A percentile compares a stretch with the other conserved stretches of the same genome.
phyloP scores from a whole-genome alignment of 1,140 invertebrate species.

The Andricus grossulariae region DNA sequence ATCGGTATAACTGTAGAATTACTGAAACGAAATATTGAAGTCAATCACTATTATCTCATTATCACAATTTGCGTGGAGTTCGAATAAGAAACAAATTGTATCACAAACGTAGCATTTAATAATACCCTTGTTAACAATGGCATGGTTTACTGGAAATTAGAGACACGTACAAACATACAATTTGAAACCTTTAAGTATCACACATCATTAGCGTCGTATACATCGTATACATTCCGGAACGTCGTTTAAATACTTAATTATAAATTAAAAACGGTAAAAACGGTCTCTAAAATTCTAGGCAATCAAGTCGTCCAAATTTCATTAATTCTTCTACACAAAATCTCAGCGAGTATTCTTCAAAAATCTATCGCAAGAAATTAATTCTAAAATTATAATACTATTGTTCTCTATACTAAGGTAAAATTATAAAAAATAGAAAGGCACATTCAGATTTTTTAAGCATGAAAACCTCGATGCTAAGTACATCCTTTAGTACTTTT shows the following conservation, averaged over 20 bases:
- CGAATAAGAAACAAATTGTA: neutral
- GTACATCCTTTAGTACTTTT: no score
- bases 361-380: neutral
- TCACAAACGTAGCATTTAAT: neutral
- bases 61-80: neutral
- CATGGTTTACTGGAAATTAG: slow-evolving; percentile 33
- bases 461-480: neutral
- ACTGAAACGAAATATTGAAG: no score
- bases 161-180: slow-evolving; percentile 39
- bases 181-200: neutral
- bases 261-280: neutral
- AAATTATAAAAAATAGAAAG: neutral
- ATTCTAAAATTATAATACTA: neutral
- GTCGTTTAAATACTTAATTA: neutral
- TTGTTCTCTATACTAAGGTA: neutral
- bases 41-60: neutral
- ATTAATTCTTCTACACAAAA: no score
- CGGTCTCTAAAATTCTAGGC: neutral
- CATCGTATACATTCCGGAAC: neutral
- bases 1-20: no score
- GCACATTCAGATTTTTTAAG: neutral
- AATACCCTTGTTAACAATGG: slow-evolving; percentile 35
- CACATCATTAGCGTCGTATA: neutral
- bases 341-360: no score
- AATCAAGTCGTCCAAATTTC: no score